A percentile compares a stretch with the other conserved stretches of the same genome.
Evolutionary conservation across 2,113 vertebrate species (phyloP).

Genomic region (Pelodiscus sinensis): DNA sequence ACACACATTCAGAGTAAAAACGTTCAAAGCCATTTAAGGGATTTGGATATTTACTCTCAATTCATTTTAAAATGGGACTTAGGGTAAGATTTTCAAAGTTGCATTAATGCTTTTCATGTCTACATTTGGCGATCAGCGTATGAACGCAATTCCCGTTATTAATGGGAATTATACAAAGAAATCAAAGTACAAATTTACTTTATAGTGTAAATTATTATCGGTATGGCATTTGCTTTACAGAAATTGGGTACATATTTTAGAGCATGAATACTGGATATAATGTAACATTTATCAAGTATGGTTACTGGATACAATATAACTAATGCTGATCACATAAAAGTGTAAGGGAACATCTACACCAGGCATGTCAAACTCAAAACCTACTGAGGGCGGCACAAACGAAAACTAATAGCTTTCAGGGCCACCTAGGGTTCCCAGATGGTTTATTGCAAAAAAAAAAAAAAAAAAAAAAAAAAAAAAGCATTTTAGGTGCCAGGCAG

Average conservation of each 20-base stretch:
- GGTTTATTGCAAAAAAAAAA: no score
- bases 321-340: not conserved
- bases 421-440: no score
- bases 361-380: no score
- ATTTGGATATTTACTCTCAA: not conserved
- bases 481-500: no score
- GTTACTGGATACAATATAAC: not conserved
- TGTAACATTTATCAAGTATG: not conserved
- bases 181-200: not conserved
- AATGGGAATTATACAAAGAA: not conserved
- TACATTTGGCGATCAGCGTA: not conserved
- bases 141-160: not conserved
- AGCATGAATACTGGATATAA: not conserved
- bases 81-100: rapidly evolving
- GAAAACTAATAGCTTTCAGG: no score
- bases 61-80: not conserved
- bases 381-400: no score
- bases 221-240: not conserved
- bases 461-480: no score
- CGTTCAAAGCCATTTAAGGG: not conserved
- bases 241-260: not conserved
- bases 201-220: not conserved
- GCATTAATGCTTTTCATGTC: not conserved
- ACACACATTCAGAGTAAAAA: not conserved
- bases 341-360: not conserved